Evolutionary conservation across 1,140 invertebrate genomes (phyloP).

Genomic region (Drosophila mauritiana): DNA sequence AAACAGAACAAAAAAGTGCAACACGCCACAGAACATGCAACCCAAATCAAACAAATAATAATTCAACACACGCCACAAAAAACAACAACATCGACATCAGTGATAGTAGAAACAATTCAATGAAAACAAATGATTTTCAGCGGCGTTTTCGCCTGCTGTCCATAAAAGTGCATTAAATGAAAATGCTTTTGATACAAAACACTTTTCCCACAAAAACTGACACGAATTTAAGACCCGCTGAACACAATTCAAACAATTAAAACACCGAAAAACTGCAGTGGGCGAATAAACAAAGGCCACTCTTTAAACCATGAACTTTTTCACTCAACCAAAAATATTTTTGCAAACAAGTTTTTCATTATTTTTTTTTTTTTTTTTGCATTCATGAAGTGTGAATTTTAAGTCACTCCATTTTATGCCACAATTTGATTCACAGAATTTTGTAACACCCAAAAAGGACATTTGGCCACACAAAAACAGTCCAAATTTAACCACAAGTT

Average conservation of each 20-base stretch:
- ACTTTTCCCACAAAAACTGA: constrained; percentile 46
- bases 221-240: constrained; percentile 35
- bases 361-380: neutral
- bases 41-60: constrained; percentile 63
- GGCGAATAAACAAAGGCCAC: constrained; percentile 24
- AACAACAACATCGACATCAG: constrained; percentile 39
- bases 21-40: constrained; percentile 55
- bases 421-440: neutral
- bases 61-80: constrained; percentile 41
- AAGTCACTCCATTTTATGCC: constrained; percentile 1
- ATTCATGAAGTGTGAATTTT: constrained; percentile 21
- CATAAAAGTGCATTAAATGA: constrained; percentile 38
- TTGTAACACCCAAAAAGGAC: neutral
- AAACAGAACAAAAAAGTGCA: constrained; percentile 32
- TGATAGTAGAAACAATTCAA: constrained; percentile 35
- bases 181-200: constrained; percentile 42
- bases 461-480: constrained; percentile 1
- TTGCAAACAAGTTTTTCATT: constrained; percentile 10
- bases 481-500: constrained; percentile 11
- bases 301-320: constrained; percentile 32
- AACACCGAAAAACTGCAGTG: neutral
- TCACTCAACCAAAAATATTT: constrained; percentile 13
- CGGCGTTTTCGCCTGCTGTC: constrained; percentile 3
- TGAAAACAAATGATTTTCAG: constrained; percentile 41
- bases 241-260: constrained; percentile 30